These are phyloP conservation scores for Parnassius mnemosyne DNA, from an alignment of 2,888 invertebrate genomes.

Conservation along the genomic window DNA sequence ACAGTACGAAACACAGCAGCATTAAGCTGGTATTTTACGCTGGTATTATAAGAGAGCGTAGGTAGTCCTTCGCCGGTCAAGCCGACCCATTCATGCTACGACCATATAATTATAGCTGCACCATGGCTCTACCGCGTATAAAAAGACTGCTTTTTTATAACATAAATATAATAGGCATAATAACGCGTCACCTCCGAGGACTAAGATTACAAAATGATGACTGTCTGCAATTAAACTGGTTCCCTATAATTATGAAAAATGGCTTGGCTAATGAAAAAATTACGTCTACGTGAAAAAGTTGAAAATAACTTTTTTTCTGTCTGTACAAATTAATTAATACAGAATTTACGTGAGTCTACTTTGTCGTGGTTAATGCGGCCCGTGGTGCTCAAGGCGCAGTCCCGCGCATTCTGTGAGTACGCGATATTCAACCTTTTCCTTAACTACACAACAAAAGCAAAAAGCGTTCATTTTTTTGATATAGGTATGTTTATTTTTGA, in stretches of 20 bases:
- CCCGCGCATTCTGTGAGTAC: conserved; percentile 14
- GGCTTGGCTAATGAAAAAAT: neutral
- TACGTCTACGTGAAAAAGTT: neutral
- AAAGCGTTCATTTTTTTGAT: conserved; percentile 2
- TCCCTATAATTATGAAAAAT: neutral
- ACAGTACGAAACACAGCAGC: too few relatives aligned
- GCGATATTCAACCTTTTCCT: conserved; percentile 18
- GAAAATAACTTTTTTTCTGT: conserved; percentile 31
- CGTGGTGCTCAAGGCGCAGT: conserved; percentile 46
- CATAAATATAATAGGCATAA: too few relatives aligned
- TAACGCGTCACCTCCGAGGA: too few relatives aligned
- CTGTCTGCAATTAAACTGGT: neutral
- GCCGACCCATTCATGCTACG: too few relatives aligned
- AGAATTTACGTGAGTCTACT: conserved; percentile 62
- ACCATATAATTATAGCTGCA: too few relatives aligned
- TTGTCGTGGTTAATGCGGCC: conserved; percentile 56
- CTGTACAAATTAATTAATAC: conserved; percentile 71
- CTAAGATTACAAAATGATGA: neutral
- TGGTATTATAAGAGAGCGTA: too few relatives aligned
- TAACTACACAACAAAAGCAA: neutral
- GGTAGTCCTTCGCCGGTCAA: too few relatives aligned
- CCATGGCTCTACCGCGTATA: too few relatives aligned
- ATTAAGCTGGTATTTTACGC: too few relatives aligned
- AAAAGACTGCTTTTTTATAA: too few relatives aligned
- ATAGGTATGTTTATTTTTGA: conserved; percentile 1